These are phyloP conservation scores for Ictalurus furcatus DNA, from an alignment of 2,113 vertebrate genomes.

Conservation along the genomic window DNA sequence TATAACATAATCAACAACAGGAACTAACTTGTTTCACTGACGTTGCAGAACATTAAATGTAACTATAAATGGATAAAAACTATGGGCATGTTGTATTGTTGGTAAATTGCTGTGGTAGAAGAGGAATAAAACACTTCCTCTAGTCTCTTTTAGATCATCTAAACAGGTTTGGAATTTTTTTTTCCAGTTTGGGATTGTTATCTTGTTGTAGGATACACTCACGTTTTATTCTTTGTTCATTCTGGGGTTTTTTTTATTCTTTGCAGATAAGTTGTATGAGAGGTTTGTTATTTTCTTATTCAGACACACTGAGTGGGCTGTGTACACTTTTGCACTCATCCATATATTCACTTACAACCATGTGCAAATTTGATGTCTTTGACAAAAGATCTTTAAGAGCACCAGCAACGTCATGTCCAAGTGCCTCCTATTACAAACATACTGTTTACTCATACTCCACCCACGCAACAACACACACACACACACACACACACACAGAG, in stretches of 20 bases:
- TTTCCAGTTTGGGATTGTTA: background rate
- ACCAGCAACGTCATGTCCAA: slow-evolving; percentile 13
- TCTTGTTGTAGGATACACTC: background rate
- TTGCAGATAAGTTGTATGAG: background rate
- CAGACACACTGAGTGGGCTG: background rate
- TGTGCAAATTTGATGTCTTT: background rate
- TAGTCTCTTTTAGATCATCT: background rate
- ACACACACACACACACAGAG: background rate
- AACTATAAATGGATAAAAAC: background rate
- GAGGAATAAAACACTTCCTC: background rate
- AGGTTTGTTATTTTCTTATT: background rate
- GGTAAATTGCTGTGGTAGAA: background rate
- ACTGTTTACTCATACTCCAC: slow-evolving; percentile 1
- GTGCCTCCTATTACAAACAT: slow-evolving; percentile 16
- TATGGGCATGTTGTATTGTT: background rate
- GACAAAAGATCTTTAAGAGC: background rate
- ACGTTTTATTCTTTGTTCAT: background rate
- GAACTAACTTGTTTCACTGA: background rate
- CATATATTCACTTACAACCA: background rate
- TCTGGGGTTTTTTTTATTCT: background rate
- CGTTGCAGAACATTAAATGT: background rate
- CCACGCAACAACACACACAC: slow-evolving; percentile 2
- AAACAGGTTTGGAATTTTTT: background rate
- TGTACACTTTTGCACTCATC: background rate
- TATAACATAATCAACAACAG: background rate